phyloP scores from a whole-genome alignment of 2,113 vertebrate species.

The Podarcis raffonei region DNA sequence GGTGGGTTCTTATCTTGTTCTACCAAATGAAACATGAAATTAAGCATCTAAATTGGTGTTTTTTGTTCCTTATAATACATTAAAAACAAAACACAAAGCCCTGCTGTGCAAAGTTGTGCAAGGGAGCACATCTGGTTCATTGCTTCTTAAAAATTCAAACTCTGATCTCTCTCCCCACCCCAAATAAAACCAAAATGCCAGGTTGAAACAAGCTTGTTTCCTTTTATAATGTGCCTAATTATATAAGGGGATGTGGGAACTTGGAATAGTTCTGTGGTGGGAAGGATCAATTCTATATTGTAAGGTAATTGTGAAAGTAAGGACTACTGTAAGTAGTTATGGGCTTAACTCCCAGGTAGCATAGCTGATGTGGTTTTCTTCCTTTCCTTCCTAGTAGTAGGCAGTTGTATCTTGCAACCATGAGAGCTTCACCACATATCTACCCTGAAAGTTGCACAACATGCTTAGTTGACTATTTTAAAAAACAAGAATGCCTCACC shows the following conservation, averaged over 20 bases:
- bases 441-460: not conserved
- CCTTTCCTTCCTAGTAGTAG: not conserved
- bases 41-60: not conserved
- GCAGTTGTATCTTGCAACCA: not conserved
- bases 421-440: not conserved
- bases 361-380: not conserved
- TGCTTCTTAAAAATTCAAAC: not conserved
- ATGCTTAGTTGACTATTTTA: not conserved
- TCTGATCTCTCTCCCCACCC: not conserved
- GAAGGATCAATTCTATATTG: slow-evolving; percentile 52
- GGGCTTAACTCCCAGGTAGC: not conserved
- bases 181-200: slow-evolving; percentile 38
- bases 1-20: slow-evolving; percentile 5
- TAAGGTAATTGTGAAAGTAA: slow-evolving; percentile 22
- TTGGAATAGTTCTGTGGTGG: slow-evolving; percentile 29
- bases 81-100: not conserved
- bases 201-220: slow-evolving; percentile 51
- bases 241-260: slow-evolving; percentile 36
- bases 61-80: not conserved
- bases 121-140: slow-evolving; percentile 37
- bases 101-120: slow-evolving; percentile 36
- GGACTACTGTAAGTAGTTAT: not conserved
- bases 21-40: slow-evolving; percentile 11
- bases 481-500: not conserved
- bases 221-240: slow-evolving; percentile 21